A percentile compares a stretch with the other conserved stretches of the same genome.
phyloP scores from a whole-genome alignment of 2,113 vertebrate genomes.

The Mastomys coucha region DNA sequence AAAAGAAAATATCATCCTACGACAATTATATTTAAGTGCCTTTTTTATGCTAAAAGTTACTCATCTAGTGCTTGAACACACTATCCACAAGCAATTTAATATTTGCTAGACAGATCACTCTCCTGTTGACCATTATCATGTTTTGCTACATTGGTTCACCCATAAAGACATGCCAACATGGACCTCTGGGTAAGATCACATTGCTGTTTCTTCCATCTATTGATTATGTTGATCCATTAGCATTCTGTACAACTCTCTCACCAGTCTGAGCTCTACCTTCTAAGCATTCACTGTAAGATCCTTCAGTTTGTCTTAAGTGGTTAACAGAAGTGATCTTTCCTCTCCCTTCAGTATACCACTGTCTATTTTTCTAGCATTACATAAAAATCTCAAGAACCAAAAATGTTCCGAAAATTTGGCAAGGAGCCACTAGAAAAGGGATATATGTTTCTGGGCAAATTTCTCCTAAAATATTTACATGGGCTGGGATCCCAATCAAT shows the following conservation, averaged over 20 bases:
- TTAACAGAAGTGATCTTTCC: background rate
- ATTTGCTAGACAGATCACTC: background rate
- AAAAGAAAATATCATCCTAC: background rate
- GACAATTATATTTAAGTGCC: background rate
- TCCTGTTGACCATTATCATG: background rate
- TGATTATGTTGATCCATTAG: background rate
- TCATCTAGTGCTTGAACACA: background rate
- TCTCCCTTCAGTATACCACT: background rate
- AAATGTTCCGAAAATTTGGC: background rate
- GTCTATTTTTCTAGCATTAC: background rate
- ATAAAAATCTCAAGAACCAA: background rate
- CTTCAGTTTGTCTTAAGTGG: background rate
- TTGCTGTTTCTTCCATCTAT: background rate
- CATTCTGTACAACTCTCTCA: background rate
- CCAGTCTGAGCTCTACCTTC: background rate
- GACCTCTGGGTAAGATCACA: background rate
- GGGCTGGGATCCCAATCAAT: background rate
- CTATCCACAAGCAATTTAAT: background rate
- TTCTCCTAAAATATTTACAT: background rate
- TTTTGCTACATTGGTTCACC: background rate
- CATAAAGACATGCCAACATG: background rate
- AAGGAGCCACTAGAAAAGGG: background rate
- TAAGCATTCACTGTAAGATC: background rate
- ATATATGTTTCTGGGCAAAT: background rate
- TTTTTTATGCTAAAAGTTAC: background rate